Base-by-base conservation (phyloP, 1,140 invertebrate species). In the Drosophila elegans region DNA sequence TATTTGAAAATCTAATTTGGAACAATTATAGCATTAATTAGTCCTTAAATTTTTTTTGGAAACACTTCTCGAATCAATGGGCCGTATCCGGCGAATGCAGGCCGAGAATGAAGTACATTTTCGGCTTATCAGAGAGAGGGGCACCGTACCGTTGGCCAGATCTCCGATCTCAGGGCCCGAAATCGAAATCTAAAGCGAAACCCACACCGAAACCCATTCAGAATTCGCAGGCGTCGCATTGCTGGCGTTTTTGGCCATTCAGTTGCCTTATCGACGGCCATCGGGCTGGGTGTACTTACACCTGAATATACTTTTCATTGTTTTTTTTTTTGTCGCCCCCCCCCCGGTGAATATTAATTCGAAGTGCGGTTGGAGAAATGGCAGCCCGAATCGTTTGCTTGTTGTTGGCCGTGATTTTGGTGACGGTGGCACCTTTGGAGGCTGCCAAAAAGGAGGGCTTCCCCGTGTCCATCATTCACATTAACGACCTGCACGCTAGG, bases 401-500 rank as follows among this genome's bases (percentile, higher is more conserved):
- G 6, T 56, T 16, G 2, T 32, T 29, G 38, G 9, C 4, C 12
- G 4, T 74, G n/a, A 10, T 73, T 27, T n/a, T 60, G 36, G 10
- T 73, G 32, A n/a, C 55, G 36, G 7, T 60, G 4, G 4, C 16
- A 36, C 48, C 32, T 4, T 11, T 45, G 41, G 44, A 13, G 16
- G 76, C 63, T 12, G 75, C 52, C 3, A 74, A 93, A 9, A 91
- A 93, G 27, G 78, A 93, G 29, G 80, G 94, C 4, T 95, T 94
- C 79, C 94, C 96, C 41, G 80, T 97, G n/a, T 95, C 96, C 25
- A 94, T 97, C 10, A 93, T 97, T 56, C 96, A 97, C 85, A 94
- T 96, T 38, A 97, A 97, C 91, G 96, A 97, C 92, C 95, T 97
- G 74, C 96, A 97, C 89, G 96, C 96, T 4, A 95, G 96, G 94